These are phyloP conservation scores for Barnardius zonarius DNA, from an alignment of 2,113 vertebrate species.

Conservation along the genomic window DNA sequence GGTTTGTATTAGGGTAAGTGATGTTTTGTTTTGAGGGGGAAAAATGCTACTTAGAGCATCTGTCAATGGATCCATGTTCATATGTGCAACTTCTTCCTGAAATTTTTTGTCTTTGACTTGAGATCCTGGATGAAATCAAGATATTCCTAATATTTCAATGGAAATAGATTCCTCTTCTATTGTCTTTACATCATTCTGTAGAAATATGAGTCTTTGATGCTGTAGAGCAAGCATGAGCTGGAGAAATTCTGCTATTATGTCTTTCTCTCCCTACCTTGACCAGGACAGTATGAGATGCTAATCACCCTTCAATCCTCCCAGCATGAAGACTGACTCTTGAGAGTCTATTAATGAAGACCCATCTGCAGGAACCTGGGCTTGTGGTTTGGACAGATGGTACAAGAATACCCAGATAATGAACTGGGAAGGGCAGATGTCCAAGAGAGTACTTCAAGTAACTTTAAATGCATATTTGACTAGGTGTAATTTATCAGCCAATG, in stretches of 20 bases:
- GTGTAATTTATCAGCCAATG: neutral
- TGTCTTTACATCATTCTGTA: neutral
- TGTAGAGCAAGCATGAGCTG: neutral
- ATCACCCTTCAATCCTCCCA: neutral
- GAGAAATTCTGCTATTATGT: neutral
- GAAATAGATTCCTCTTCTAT: neutral
- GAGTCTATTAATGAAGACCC: conserved; percentile 4
- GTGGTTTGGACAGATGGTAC: neutral
- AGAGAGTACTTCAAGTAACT: conserved; percentile 25
- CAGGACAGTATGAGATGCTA: neutral
- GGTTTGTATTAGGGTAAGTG: neutral
- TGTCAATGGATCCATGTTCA: neutral
- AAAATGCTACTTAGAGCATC: neutral
- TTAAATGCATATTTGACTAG: neutral
- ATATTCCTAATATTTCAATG: neutral
- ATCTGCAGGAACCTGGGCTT: neutral
- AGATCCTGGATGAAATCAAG: neutral
- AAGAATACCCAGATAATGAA: conserved; percentile 20
- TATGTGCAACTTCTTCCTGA: neutral
- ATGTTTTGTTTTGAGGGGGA: neutral
- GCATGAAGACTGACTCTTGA: neutral
- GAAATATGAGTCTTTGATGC: neutral
- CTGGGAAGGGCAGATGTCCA: conserved; percentile 31
- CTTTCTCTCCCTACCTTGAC: neutral
- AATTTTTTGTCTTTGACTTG: neutral